Evolutionary conservation across 2,113 vertebrate species (phyloP).

Genomic region (Myiopsitta monachus): DNA sequence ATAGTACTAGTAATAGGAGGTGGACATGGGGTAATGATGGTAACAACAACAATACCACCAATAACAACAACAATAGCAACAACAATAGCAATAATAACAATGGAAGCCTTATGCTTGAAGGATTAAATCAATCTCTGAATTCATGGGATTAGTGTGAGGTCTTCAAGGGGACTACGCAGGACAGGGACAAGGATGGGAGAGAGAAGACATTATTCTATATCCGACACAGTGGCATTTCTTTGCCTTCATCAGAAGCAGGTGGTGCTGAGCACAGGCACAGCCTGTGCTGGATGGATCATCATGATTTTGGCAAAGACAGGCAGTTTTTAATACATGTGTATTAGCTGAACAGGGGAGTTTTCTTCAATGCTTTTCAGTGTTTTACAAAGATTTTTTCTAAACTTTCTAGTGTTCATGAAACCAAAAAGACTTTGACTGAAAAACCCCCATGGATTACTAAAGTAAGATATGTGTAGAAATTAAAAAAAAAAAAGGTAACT

Average conservation of each 20-base stretch:
- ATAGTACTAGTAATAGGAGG: neutral
- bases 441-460: neutral
- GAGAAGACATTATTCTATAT: neutral
- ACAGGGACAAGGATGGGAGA: neutral
- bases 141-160: neutral
- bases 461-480: neutral
- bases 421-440: neutral
- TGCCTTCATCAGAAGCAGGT: neutral
- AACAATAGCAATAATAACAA: neutral
- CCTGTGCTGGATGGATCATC: neutral
- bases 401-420: neutral
- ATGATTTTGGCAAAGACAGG: neutral
- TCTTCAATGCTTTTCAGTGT: neutral
- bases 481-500: neutral
- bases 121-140: conserved; percentile 5
- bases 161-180: neutral
- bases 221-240: neutral
- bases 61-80: neutral
- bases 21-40: neutral
- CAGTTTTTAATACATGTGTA: neutral
- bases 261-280: neutral
- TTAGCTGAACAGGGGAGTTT: neutral
- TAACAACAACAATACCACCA: neutral
- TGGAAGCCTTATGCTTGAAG: neutral
- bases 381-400: neutral